Percentiles rank a stretch among this genome's conserved stretches.
Conservation (phyloP, 2,888 invertebrate species). For the Minunthozetes semirufus region DNA sequence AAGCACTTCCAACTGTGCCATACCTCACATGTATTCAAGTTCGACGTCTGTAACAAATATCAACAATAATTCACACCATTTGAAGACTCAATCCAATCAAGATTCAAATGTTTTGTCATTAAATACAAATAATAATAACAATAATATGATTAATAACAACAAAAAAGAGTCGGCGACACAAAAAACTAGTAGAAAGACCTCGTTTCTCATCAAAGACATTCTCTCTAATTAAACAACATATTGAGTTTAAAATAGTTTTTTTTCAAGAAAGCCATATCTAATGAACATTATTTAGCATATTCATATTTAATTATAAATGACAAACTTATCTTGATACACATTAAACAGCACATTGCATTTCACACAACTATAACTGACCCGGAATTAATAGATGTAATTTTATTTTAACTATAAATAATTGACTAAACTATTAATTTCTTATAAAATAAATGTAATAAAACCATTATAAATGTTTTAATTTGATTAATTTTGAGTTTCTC, state of each 20-base stretch:
- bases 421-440: too few species aligned
- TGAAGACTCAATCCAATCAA: background rate
- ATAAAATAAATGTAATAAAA: too few species aligned
- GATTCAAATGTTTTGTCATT: background rate
- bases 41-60: background rate
- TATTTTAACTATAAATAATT: too few species aligned
- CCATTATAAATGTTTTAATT: too few species aligned
- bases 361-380: too few species aligned
- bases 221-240: background rate
- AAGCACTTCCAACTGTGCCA: background rate
- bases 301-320: too few species aligned
- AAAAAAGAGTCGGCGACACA: conserved; percentile 6
- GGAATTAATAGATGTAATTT: too few species aligned
- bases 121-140: background rate
- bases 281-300: too few species aligned
- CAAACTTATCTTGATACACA: too few species aligned
- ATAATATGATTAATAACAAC: background rate
- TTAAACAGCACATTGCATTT: too few species aligned
- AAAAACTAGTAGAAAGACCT: background rate
- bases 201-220: conserved; percentile 21
- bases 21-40: background rate
- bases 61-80: background rate
- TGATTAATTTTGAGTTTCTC: too few species aligned
- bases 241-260: background rate
- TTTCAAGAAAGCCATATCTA: too few species aligned